Conservation (phyloP, 2,113 vertebrate genomes). For the Podarcis muralis region DNA sequence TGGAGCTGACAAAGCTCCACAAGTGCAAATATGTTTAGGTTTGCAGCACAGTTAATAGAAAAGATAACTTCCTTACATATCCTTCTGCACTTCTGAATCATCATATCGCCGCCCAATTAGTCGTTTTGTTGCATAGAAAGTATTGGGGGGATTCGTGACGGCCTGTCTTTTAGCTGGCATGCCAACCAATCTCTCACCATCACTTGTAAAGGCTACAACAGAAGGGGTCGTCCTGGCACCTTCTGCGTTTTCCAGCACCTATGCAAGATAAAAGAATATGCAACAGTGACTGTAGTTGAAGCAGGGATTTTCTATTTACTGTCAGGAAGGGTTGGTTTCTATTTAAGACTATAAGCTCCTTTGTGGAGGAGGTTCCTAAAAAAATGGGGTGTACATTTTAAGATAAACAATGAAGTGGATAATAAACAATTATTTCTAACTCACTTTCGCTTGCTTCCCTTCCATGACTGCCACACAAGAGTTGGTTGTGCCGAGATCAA, state of each 20-base stretch:
- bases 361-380: no score
- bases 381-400: no score
- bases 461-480: conserved; percentile 99
- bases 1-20: no score
- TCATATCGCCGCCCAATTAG: conserved; percentile 95
- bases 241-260: conserved; percentile 97
- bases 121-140: conserved; percentile 96
- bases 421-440: background rate
- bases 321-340: no score
- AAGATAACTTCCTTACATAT: conserved; percentile 78
- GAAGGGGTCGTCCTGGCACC: conserved; percentile 96
- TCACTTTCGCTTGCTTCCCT: conserved; percentile 96
- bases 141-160: conserved; percentile 96
- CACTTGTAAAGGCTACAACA: conserved; percentile 90
- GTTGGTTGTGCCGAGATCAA: conserved; percentile 97
- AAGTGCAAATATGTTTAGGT: background rate
- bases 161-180: conserved; percentile 98
- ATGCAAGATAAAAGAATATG: background rate
- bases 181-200: conserved; percentile 92
- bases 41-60: background rate
- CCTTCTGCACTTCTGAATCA: conserved; percentile 95
- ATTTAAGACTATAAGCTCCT: no score
- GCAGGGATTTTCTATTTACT: no score
- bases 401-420: rapidly evolving
- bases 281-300: background rate